Base-by-base conservation (phyloP, 2,888 invertebrate genomes). In the Caenorhabditis panamensis region DNA sequence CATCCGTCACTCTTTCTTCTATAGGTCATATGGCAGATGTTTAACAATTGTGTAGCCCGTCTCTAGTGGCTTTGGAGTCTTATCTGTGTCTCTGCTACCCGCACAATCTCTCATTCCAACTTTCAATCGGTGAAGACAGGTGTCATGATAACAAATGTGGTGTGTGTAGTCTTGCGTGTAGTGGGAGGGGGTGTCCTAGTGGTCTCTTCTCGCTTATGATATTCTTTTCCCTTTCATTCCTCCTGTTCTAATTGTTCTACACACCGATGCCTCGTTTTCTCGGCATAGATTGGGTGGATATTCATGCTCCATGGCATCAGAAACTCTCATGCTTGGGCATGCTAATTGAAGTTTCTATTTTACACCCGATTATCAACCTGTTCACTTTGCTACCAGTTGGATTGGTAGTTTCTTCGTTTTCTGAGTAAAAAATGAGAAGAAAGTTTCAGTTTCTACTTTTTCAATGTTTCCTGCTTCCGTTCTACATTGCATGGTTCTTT, bases 271-370 rank as follows among this genome's bases (percentile, higher is more conserved):
- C 61, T 0, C 22, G 28, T 13, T 47, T 47, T n/a, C 18, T 61
- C 3, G 61, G 61, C 18, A 61, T 61, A 9, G 61, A 47, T 13
- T 61, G 61, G 61, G 47, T 47, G 0, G 47, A 61, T 28, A 26
- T 61, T 18, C 47, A 28, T 44, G 26, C 61, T 44, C 28, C 26
- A 1, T 61, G 26, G 61, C 8, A 26, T 1, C 18, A 47, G 24
- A 61, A 61, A 18, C 16, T 47, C 0, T 47, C 61, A 0, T 61
- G 44, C 11, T 47, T 61, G 24, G 61, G 16, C 1, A 3, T 61
- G n/a, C 1, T 61, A 0, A 47, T 61, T 3, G 61, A 61, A 28
- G n/a, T 16, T 4, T 13, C 54, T 6, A 28, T 54, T 54, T 28
- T 54, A 1, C 26, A 54, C 8, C 54, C 54, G 1, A 1, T 54